Percentiles rank a stretch among this genome's conserved stretches.
These are phyloP conservation scores for Acleris sparsana DNA, from an alignment of 2,888 invertebrate genomes.

Conservation along the genomic window DNA sequence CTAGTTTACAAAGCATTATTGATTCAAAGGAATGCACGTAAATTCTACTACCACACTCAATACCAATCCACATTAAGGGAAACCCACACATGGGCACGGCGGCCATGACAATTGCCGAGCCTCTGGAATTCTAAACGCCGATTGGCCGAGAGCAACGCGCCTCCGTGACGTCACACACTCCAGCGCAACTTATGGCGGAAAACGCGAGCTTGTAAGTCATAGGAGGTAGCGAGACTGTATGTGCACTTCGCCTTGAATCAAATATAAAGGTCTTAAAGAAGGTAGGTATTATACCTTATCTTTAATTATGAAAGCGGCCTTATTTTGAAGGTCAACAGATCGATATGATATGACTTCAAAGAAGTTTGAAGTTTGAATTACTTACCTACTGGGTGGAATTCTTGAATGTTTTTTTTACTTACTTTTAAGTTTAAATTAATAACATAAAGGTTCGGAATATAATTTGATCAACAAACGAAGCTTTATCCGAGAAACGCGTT, in stretches of 20 bases:
- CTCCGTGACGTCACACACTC: slow-evolving; percentile 51
- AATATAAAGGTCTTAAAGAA: no score
- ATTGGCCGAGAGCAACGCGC: slow-evolving; percentile 66
- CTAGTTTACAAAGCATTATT: slow-evolving; percentile 1
- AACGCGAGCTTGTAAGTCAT: slow-evolving; percentile 21
- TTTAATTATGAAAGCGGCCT: no score
- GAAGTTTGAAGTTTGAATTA: no score
- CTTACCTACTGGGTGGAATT: no score
- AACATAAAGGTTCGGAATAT: no score
- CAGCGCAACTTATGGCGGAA: slow-evolving; percentile 33
- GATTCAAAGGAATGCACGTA: slow-evolving; percentile 18
- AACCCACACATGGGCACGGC: slow-evolving; percentile 46
- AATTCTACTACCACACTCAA: slow-evolving; percentile 4
- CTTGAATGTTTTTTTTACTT: no score
- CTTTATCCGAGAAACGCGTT: no score
- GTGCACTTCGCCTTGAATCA: background rate
- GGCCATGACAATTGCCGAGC: slow-evolving; percentile 70
- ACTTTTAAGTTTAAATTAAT: no score
- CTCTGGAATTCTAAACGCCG: slow-evolving; percentile 55
- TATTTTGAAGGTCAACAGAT: no score
- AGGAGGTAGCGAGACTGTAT: slow-evolving; percentile 13
- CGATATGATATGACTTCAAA: no score
- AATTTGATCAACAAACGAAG: no score
- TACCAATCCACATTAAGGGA: slow-evolving; percentile 43
- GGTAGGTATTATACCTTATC: no score